A percentile compares a stretch with the other conserved stretches of the same genome.
These are phyloP conservation scores for Meteorus cinctellus DNA, from an alignment of 2,888 invertebrate genomes.

Conservation along the genomic window DNA sequence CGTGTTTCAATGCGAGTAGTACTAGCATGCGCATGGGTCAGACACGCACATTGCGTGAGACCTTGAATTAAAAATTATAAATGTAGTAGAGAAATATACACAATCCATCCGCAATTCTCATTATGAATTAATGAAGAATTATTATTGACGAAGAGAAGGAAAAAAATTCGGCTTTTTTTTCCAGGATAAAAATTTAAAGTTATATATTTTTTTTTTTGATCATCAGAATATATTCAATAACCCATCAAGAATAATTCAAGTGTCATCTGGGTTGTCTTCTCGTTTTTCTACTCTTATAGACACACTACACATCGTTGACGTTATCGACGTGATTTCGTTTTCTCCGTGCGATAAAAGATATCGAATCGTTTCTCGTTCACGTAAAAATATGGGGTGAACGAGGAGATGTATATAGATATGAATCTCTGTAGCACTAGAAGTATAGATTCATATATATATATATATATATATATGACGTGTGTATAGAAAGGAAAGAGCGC, in stretches of 20 bases:
- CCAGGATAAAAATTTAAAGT: background rate
- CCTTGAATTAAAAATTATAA: background rate
- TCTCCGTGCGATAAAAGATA: slow-evolving; percentile 49
- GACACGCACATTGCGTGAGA: background rate
- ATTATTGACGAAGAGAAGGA: background rate
- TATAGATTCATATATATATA: background rate
- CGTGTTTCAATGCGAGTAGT: too few species aligned
- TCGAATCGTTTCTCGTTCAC: slow-evolving; percentile 41
- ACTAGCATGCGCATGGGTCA: too few species aligned
- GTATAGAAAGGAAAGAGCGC: slow-evolving; percentile 23
- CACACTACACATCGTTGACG: slow-evolving; percentile 47
- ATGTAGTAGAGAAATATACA: background rate
- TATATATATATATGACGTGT: background rate
- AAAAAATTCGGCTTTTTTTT: slow-evolving; percentile 6
- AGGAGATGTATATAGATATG: background rate
- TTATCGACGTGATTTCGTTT: slow-evolving; percentile 52
- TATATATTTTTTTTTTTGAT: slow-evolving; percentile 26
- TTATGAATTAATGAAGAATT: background rate
- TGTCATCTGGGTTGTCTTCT: slow-evolving; percentile 41
- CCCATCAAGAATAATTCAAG: background rate
- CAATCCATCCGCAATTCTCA: too few species aligned
- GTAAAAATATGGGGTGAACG: background rate
- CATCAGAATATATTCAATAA: slow-evolving; percentile 1
- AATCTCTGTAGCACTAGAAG: background rate
- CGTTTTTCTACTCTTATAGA: slow-evolving; percentile 32